A percentile compares a stretch with the other conserved stretches of the same genome.
These are phyloP conservation scores for Aulostomus chinensis DNA, from an alignment of 2,797 vertebrate genomes.

Conservation along the genomic window DNA sequence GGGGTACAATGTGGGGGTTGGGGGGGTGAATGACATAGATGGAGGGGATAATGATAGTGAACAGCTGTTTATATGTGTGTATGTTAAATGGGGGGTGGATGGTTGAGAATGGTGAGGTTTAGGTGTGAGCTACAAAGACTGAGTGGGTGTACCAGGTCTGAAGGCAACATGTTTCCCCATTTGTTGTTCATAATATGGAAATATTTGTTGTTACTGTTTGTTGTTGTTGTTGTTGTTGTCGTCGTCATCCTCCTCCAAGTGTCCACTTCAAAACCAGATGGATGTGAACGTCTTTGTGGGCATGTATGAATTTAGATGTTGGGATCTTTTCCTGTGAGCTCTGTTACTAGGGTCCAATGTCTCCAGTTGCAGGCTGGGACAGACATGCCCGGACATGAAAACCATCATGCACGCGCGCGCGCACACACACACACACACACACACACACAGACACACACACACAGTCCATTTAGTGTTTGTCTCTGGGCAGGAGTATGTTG, in stretches of 20 bases:
- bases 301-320: constrained; percentile 66
- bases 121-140: constrained; percentile 41
- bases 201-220: constrained; percentile 22
- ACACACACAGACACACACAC: constrained; percentile 13
- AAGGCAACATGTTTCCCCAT: neutral
- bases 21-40: constrained; percentile 55
- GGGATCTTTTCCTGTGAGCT: constrained; percentile 71
- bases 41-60: constrained; percentile 69
- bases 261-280: constrained; percentile 47
- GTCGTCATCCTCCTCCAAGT: constrained; percentile 4
- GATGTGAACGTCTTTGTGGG: constrained; percentile 52
- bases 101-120: constrained; percentile 26
- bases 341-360: constrained; percentile 76
- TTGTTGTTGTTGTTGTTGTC: constrained; percentile 22
- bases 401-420: constrained; percentile 12
- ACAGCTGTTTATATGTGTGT: constrained; percentile 66
- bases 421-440: constrained; percentile 12
- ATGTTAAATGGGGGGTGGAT: constrained; percentile 28
- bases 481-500: constrained; percentile 65
- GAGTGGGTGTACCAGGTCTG: neutral
- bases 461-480: constrained; percentile 37
- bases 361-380: constrained; percentile 61
- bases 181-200: constrained; percentile 7
- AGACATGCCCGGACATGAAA: constrained; percentile 78
- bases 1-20: constrained; percentile 63